A percentile compares a stretch with the other conserved stretches of the same genome.
Conservation (phyloP, 1,140 invertebrate species). For the Neotoxoptera formosana region DNA sequence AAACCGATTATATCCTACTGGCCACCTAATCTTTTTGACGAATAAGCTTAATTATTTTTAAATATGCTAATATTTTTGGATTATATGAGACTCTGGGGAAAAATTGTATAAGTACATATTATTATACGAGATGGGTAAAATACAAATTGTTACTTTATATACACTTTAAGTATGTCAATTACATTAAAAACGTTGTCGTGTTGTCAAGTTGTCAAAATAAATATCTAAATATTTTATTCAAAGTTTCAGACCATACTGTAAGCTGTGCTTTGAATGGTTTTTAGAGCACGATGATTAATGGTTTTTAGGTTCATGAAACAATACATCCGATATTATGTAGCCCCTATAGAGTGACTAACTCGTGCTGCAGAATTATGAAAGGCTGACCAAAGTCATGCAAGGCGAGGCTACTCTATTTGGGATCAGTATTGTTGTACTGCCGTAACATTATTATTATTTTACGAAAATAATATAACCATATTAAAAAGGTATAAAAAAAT, state of each 20-base stretch:
- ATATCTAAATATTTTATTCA: neutral
- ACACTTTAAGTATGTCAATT: neutral
- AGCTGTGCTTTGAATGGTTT: neutral
- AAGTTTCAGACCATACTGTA: neutral
- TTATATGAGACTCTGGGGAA: neutral
- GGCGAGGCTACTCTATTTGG: neutral
- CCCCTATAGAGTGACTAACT: neutral
- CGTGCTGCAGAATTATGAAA: no score
- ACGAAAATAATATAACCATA: neutral
- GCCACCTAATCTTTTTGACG: neutral
- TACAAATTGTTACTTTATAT: neutral
- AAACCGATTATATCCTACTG: neutral
- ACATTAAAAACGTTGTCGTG: neutral
- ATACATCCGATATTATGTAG: neutral
- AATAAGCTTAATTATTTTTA: neutral
- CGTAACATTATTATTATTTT: neutral
- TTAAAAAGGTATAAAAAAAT: neutral
- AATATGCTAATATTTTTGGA: neutral
- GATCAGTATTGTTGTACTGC: neutral
- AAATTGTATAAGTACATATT: neutral
- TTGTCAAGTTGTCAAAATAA: no score
- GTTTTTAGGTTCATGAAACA: neutral
- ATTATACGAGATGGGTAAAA: neutral
- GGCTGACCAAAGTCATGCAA: neutral
- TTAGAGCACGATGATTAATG: neutral